Percentiles rank a stretch among this genome's conserved stretches.
Evolutionary conservation across 2,113 vertebrate species (phyloP).

Genomic region (Psammodynastes pulverulentus): DNA sequence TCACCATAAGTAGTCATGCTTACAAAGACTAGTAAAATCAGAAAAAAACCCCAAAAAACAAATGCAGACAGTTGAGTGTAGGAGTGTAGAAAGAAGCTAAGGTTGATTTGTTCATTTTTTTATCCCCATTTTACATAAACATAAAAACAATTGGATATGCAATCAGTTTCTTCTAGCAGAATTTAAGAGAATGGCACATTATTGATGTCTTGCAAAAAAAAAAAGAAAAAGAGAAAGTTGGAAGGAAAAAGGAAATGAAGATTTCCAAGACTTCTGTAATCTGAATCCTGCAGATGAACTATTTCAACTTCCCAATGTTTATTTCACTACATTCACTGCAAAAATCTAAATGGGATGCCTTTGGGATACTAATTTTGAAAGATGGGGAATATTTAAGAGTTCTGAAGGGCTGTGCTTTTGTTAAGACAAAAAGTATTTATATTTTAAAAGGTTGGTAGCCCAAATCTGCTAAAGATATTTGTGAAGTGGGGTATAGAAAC

Average conservation of each 20-base stretch:
- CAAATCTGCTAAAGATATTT: background rate
- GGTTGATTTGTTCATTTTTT: background rate
- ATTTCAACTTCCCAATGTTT: constrained; percentile 55
- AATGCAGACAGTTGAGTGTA: background rate
- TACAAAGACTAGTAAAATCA: background rate
- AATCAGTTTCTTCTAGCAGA: background rate
- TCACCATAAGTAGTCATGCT: background rate
- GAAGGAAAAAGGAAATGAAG: constrained; percentile 34
- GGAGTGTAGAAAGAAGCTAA: background rate
- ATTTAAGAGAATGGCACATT: background rate
- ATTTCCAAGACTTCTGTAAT: constrained; percentile 15
- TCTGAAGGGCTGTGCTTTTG: constrained; percentile 3
- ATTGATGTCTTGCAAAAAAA: constrained; percentile 22
- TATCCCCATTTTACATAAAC: background rate
- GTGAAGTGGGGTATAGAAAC: background rate
- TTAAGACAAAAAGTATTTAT: constrained; percentile 26
- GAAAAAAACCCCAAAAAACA: background rate
- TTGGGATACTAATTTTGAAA: constrained; percentile 40
- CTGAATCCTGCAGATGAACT: constrained; percentile 57
- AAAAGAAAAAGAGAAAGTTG: constrained; percentile 26
- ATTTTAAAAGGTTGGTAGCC: constrained; percentile 8
- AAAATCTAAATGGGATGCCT: constrained; percentile 47
- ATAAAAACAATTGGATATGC: background rate
- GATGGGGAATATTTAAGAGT: constrained; percentile 40
- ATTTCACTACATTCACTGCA: constrained; percentile 36